phyloP scores from a whole-genome alignment of 2,797 vertebrate species.

The Periparus ater region DNA sequence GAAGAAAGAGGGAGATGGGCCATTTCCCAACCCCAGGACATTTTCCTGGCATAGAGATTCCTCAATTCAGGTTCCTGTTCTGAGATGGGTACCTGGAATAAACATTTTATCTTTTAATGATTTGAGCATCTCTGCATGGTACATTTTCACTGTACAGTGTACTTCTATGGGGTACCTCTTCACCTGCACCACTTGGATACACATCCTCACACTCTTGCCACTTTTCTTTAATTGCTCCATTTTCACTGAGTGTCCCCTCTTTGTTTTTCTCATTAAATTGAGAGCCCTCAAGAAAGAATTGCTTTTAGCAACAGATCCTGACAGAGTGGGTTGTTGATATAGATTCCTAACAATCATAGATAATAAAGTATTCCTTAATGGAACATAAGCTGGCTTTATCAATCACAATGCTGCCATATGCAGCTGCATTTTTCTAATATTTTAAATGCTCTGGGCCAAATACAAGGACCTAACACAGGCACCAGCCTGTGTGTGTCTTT shows the following conservation, averaged over 20 bases:
- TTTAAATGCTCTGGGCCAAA: not conserved
- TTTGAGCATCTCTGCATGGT: not conserved
- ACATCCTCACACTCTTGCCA: not conserved
- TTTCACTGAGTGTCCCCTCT: not conserved
- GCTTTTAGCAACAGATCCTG: not conserved
- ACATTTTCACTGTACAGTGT: not conserved
- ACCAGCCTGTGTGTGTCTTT: not conserved
- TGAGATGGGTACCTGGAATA: not conserved
- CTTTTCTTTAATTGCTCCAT: not conserved
- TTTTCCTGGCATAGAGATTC: not conserved
- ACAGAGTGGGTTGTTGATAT: not conserved
- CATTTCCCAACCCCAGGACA: fast-evolving
- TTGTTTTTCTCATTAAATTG: not conserved
- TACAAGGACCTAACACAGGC: not conserved
- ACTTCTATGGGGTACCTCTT: not conserved
- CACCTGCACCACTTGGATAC: not conserved
- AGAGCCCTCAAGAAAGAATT: not conserved
- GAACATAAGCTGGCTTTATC: not conserved
- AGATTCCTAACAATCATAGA: not conserved
- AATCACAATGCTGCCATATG: not conserved
- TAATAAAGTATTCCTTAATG: not conserved
- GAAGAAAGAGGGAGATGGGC: not conserved
- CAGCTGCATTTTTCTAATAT: not conserved
- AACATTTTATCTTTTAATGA: not conserved
- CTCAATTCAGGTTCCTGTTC: not conserved